phyloP scores from a whole-genome alignment of 2,113 vertebrate genomes.

The Myiozetetes cayanensis region DNA sequence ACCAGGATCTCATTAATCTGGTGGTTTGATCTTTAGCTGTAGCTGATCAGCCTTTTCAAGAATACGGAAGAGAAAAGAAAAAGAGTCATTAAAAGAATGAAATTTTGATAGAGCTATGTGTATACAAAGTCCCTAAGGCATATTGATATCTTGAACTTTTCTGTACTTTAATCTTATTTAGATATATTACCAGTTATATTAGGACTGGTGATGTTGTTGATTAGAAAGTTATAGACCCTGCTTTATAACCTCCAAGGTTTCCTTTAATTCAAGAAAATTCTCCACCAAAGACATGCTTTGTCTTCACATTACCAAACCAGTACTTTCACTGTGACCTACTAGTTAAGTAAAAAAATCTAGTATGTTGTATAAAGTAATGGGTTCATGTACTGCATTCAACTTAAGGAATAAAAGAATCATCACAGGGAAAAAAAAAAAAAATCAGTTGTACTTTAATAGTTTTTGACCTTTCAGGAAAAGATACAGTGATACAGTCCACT shows the following conservation, averaged over 20 bases:
- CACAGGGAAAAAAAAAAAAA: neutral
- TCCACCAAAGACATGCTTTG: neutral
- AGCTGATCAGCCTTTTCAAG: neutral
- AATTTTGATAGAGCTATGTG: neutral
- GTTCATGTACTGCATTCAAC: neutral
- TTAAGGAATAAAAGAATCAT: neutral
- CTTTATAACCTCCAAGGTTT: neutral
- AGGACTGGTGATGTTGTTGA: neutral
- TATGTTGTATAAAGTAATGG: neutral
- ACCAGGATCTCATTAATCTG: neutral
- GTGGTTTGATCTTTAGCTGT: neutral
- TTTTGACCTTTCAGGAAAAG: conserved; percentile 6
- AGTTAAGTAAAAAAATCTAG: neutral
- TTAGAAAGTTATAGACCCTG: neutral
- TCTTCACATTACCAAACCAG: neutral
- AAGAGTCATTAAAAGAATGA: neutral
- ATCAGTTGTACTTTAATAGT: neutral
- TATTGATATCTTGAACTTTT: neutral
- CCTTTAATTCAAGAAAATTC: neutral
- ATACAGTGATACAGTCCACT: neutral
- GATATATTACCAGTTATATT: neutral
- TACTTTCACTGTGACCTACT: neutral
- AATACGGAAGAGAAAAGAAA: neutral
- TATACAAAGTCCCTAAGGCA: neutral
- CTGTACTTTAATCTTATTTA: neutral